Evolutionary conservation across 2,888 invertebrate genomes (phyloP).

Genomic region (Lycia hirtaria): DNA sequence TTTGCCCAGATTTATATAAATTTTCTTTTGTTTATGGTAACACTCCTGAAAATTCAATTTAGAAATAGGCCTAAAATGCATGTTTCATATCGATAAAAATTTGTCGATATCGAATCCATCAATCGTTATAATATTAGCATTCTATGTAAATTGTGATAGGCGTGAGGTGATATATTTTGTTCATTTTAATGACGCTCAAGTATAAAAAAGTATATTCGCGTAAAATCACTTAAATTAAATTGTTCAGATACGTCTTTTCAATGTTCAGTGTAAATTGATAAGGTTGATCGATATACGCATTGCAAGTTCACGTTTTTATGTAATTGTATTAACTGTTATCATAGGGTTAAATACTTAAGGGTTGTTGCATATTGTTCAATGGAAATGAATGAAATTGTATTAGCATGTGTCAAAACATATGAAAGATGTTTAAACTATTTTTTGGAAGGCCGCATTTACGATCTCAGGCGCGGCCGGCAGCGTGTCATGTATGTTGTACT

Average conservation of each 20-base stretch:
- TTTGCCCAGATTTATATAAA: not conserved
- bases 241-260: constrained; percentile 60
- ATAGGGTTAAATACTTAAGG: constrained; percentile 68
- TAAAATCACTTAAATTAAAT: constrained; percentile 11
- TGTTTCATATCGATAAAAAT: constrained; percentile 23
- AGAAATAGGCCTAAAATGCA: constrained; percentile 22
- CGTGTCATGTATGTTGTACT: not conserved
- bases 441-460: not conserved
- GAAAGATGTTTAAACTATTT: not conserved
- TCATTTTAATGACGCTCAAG: constrained; percentile 36
- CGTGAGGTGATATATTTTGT: constrained; percentile 21
- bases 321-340: constrained; percentile 75
- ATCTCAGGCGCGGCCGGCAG: not conserved
- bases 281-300: constrained; percentile 62
- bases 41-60: not conserved
- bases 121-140: constrained; percentile 11
- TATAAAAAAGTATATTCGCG: constrained; percentile 12
- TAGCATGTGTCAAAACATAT: constrained; percentile 19
- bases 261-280: constrained; percentile 49
- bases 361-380: constrained; percentile 73
- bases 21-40: constrained; percentile 12
- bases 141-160: constrained; percentile 25
- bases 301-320: constrained; percentile 74
- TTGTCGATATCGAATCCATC: constrained; percentile 29
- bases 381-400: constrained; percentile 44